phyloP scores from a whole-genome alignment of 1,140 invertebrate species.

The Bombus affinis region DNA sequence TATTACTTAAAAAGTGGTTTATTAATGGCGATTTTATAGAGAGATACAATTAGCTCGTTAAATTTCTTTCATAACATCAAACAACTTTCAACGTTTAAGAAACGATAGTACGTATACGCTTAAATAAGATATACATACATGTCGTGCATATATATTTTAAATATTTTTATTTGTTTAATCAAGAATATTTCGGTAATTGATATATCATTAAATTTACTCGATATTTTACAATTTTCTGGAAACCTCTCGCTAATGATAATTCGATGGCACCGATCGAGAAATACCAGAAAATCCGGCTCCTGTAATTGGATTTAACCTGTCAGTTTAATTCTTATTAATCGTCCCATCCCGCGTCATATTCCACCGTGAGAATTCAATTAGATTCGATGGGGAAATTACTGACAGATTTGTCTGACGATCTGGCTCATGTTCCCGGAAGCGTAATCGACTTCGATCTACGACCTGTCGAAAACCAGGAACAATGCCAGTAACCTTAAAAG shows the following conservation, averaged over 20 bases:
- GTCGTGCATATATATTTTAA: neutral
- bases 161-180: too few relatives aligned
- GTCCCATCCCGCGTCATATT: constrained; percentile 49
- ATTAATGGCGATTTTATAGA: too few relatives aligned
- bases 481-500: neutral
- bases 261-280: constrained; percentile 31
- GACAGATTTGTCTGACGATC: constrained; percentile 49
- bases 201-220: neutral
- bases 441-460: constrained; percentile 45
- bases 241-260: constrained; percentile 1
- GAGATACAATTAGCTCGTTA: too few relatives aligned
- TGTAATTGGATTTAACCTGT: constrained; percentile 56
- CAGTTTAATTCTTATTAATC: constrained; percentile 66
- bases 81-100: too few relatives aligned
- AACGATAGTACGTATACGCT: too few relatives aligned
- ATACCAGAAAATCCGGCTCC: constrained; percentile 47
- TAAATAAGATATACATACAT: neutral
- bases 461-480: constrained; percentile 25
- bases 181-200: neutral
- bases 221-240: neutral
- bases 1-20: too few relatives aligned
- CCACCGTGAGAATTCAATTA: constrained; percentile 58
- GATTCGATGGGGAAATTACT: constrained; percentile 55
- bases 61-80: too few relatives aligned
- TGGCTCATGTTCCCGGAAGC: constrained; percentile 35